Evolutionary conservation across 1,140 invertebrate genomes (phyloP).

Genomic region (Stegodyphus mimosarum): DNA sequence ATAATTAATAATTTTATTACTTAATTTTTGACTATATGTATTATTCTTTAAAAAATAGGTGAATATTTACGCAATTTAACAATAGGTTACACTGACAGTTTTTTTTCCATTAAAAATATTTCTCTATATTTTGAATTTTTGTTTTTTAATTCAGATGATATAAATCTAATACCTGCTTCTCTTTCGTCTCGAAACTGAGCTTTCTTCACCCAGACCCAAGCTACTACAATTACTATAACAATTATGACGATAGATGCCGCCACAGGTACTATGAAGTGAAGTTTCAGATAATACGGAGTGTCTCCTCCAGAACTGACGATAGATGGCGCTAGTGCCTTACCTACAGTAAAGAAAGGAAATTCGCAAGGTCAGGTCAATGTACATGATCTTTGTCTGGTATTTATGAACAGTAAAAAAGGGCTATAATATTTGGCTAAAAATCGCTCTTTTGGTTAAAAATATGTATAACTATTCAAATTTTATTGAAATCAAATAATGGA

Average conservation of each 20-base stretch:
- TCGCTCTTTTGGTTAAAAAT: conserved; percentile 8
- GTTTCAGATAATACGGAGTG: conserved; percentile 60
- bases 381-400: conserved; percentile 11
- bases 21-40: no score
- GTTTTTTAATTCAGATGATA: no score
- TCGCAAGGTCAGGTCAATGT: conserved; percentile 36
- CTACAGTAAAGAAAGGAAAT: conserved; percentile 23
- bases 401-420: neutral
- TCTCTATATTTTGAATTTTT: no score
- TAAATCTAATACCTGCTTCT: conserved; percentile 36
- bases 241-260: conserved; percentile 59
- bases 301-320: conserved; percentile 20
- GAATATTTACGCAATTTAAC: no score
- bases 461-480: neutral
- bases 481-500: no score
- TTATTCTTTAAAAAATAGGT: no score
- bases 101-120: no score
- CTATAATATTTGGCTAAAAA: conserved; percentile 19
- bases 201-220: conserved; percentile 62
- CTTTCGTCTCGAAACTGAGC: conserved; percentile 57
- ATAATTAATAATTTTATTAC: no score
- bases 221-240: conserved; percentile 61
- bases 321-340: conserved; percentile 54
- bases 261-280: conserved; percentile 60
- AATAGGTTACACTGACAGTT: no score